Percentiles rank a stretch among this genome's conserved stretches.
phyloP scores from a whole-genome alignment of 1,140 invertebrate genomes.

The Drosophila pseudoobscura region DNA sequence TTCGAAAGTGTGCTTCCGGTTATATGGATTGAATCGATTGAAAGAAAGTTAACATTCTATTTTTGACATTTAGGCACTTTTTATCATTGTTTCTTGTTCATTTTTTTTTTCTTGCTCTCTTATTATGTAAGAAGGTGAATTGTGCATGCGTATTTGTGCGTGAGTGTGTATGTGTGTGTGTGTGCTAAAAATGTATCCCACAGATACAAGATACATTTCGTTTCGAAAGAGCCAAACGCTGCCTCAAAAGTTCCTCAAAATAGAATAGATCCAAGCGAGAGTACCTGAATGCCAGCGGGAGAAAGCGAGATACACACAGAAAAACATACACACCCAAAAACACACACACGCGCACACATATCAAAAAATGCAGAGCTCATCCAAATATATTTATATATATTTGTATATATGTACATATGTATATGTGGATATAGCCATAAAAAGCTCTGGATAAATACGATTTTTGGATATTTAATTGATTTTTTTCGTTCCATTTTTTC shows the following conservation, averaged over 20 bases:
- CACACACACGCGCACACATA: conserved; percentile 10
- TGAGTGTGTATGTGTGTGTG: conserved; percentile 20
- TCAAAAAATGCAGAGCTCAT: not conserved
- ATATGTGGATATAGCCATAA: not conserved
- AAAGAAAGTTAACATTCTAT: conserved; percentile 23
- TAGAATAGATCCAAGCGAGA: conserved; percentile 55
- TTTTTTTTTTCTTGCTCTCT: conserved; percentile 20
- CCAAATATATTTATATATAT: no score
- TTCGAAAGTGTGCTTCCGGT: conserved; percentile 21
- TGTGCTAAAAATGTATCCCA: conserved; percentile 62
- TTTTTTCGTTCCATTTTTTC: conserved; percentile 6
- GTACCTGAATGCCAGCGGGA: not conserved
- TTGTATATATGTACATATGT: no score
- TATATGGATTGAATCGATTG: conserved; percentile 14
- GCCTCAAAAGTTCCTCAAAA: conserved; percentile 60
- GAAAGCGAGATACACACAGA: conserved; percentile 16
- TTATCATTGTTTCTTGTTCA: conserved; percentile 13
- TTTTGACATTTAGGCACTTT: conserved; percentile 10
- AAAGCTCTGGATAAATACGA: conserved; percentile 32
- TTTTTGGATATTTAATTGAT: conserved; percentile 24
- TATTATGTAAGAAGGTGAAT: conserved; percentile 59
- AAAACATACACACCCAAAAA: conserved; percentile 12
- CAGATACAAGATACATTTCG: conserved; percentile 56
- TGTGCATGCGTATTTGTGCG: conserved; percentile 13
- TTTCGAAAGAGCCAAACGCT: conserved; percentile 32